Evolutionary conservation across 35 echinoderm and acorn worm species (phyloP).

Genomic region (Eucidaris tribuloides): DNA sequence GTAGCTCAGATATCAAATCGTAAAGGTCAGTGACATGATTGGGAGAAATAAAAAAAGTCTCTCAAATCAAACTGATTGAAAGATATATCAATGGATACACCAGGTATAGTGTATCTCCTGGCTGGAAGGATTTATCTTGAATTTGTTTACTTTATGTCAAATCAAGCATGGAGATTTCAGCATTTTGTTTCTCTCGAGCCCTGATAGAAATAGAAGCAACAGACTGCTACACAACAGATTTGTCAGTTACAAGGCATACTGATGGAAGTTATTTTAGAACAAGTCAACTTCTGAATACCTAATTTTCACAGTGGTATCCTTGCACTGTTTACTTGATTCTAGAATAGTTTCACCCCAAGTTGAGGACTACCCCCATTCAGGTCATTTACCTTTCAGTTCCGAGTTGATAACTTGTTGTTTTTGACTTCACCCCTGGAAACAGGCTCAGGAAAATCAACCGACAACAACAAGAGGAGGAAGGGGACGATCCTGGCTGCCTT

Average conservation of each 20-base stretch:
- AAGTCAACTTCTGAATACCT: not conserved
- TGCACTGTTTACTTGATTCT: not conserved
- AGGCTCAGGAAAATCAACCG: not conserved
- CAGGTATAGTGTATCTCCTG: too few species aligned
- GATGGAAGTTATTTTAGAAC: not conserved
- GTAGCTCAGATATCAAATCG: too few species aligned
- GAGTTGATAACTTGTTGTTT: not conserved
- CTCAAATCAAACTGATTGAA: too few species aligned
- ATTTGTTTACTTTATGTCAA: too few species aligned
- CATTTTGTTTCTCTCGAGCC: too few species aligned
- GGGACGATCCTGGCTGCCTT: conserved; percentile 6
- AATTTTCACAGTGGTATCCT: not conserved
- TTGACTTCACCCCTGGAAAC: not conserved
- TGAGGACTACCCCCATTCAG: not conserved
- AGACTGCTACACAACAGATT: too few species aligned
- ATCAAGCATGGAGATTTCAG: too few species aligned
- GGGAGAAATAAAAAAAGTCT: too few species aligned
- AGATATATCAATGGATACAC: too few species aligned
- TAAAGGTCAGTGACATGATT: too few species aligned
- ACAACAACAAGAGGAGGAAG: conserved; percentile 32
- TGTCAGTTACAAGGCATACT: not conserved
- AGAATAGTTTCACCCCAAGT: not conserved
- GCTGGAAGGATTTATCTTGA: too few species aligned
- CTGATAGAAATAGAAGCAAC: too few species aligned
- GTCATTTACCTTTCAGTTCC: not conserved